Conservation (phyloP, 1,140 invertebrate species). For the Leptinotarsa undecemlineata region DNA sequence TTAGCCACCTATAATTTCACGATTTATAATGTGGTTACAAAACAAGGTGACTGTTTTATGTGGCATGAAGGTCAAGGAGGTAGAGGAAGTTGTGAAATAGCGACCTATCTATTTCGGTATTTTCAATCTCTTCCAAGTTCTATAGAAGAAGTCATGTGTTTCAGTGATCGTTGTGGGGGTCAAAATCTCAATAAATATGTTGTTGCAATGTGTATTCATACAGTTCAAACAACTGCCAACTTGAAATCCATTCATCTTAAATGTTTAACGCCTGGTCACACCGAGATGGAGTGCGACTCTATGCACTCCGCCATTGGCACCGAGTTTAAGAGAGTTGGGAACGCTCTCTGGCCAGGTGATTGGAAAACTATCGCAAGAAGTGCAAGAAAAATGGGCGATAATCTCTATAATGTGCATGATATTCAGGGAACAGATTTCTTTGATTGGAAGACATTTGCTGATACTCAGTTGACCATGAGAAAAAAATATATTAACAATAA, state of each 20-base stretch:
- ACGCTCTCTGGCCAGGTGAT: constrained; percentile 21
- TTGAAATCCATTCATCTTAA: constrained; percentile 25
- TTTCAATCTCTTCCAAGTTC: constrained; percentile 17
- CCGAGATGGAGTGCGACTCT: constrained; percentile 27
- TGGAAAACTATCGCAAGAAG: constrained; percentile 23
- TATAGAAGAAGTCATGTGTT: neutral
- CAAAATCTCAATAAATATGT: constrained; percentile 22
- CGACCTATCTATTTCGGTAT: constrained; percentile 18
- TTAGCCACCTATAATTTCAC: constrained; percentile 32
- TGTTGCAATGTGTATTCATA: constrained; percentile 15
- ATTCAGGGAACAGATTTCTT: neutral
- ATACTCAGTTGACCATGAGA: neutral
- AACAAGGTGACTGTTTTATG: constrained; percentile 30
- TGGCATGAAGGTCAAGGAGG: constrained; percentile 25
- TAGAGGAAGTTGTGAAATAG: constrained; percentile 30
- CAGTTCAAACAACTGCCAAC: constrained; percentile 7
- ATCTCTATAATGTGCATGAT: neutral
- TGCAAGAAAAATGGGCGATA: constrained; percentile 30
- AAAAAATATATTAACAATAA: constrained; percentile 12
- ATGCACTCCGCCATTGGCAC: constrained; percentile 32
- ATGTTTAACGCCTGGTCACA: constrained; percentile 26
- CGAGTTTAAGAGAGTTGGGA: constrained; percentile 27
- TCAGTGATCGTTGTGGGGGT: constrained; percentile 29
- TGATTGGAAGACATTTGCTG: neutral
- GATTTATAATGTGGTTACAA: constrained; percentile 12